These are phyloP conservation scores for Solen grandis DNA, from an alignment of 1,140 invertebrate species.

Conservation along the genomic window DNA sequence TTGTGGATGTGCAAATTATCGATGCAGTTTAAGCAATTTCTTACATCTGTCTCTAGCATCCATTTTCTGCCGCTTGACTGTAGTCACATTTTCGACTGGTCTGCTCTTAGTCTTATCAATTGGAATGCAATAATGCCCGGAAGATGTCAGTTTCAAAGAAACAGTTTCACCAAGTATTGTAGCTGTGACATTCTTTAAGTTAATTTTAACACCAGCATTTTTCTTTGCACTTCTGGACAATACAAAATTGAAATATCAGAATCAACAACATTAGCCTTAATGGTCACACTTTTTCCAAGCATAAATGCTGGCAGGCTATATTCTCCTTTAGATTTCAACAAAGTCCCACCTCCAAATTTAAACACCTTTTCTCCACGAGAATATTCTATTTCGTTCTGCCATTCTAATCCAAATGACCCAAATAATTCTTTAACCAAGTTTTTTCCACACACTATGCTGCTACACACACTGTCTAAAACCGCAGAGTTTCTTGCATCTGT, in stretches of 20 bases:
- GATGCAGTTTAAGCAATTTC: conserved; percentile 51
- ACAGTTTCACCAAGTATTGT: conserved; percentile 54
- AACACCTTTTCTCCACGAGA: no score
- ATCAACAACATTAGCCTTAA: conserved; percentile 56
- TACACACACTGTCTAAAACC: no score
- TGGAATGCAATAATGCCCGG: conserved; percentile 56
- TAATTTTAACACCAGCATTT: conserved; percentile 50
- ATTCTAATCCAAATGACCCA: conserved; percentile 48
- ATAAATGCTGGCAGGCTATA: conserved; percentile 30
- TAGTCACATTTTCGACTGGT: conserved; percentile 15
- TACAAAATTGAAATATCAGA: conserved; percentile 55
- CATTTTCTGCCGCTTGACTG: conserved; percentile 27
- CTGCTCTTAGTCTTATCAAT: conserved; percentile 36
- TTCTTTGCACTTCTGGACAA: conserved; percentile 51
- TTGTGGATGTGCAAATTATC: conserved; percentile 51
- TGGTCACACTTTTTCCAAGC: conserved; percentile 24
- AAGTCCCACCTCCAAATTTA: conserved; percentile 57
- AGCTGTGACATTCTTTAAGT: conserved; percentile 57
- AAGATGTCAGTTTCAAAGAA: conserved; percentile 55
- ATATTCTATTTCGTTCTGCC: no score
- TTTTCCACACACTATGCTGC: conserved; percentile 57
- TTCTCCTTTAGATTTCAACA: conserved; percentile 38
- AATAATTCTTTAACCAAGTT: conserved; percentile 42
- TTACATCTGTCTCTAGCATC: neutral
- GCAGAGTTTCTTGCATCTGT: conserved; percentile 56